Evolutionary conservation across 2,888 invertebrate species (phyloP), one percentile per base, ranked within the genome.

Genomic region (Thereva nobilitata): DNA sequence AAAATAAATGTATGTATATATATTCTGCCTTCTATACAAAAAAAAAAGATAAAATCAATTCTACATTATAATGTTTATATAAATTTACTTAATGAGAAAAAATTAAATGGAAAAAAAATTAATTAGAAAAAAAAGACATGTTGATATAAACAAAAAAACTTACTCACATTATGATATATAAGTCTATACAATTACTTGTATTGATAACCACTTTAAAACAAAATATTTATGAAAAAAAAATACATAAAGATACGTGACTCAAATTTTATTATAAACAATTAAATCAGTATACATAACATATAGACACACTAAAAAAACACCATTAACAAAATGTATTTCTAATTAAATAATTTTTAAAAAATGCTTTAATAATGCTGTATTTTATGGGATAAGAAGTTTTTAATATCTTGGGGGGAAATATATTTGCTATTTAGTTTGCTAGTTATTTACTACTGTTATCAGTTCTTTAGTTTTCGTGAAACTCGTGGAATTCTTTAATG

Each of bases 21-120:
- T 52, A 64, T 64, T 64, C 63, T 64, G 63, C 63, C 63, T 64
- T 64, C 63, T 64, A 64, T 52, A 64, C 52, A 63, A 63, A 40
- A 41, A 9, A 63, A 23, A 23, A 23, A 23, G 23, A 23, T 23
- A 23, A 23, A 63, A 63, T 52, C 63, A 64, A 52, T 52, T 64
- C 63, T 52, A 64, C 42, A 64, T 52, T 64, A n/a, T 9, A 64
- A 59, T 59, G 49, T 59, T 59, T 59, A 59, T 59, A 59, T 49
- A 59, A 59, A 59, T 37, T 45, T 57, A 59, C 49, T 59, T 59
- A 42, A 64, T 52, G 52, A 52, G 9, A 23, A 42, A 41, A 45
- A 64, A 42, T 35, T 52, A 42, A n/a, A 52, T 41, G 40, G 12
- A 52, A 52, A 64, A 52, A 64, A 64, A 34, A 64, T 9, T 7